Base-by-base conservation (phyloP, 2,888 invertebrate species). In the Helleia helle region DNA sequence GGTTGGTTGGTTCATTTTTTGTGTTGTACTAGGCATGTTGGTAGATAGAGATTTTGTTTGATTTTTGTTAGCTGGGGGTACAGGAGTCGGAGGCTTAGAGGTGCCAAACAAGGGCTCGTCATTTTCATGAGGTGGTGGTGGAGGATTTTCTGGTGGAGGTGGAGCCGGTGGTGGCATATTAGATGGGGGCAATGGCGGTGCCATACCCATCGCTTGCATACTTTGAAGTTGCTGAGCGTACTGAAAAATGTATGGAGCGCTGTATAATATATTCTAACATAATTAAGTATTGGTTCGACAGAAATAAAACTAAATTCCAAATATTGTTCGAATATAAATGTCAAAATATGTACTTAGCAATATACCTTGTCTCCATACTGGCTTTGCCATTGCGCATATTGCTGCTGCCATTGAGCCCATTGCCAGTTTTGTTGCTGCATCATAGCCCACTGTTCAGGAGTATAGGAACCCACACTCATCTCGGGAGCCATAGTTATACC, bases 391-490 rank as follows among this genome's bases (percentile, higher is more conserved):
- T 91, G 90, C 36, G 90, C 88, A 71, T 91, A 92, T 56, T 92
- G 92, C 51, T 90, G 90, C 56, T 92, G 91, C 92, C 92, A 92
- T 52, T 91, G 91, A 6, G 89, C 87, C 89, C 91, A 91, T 52
- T 92, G 88, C 88, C 90, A 91, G 58, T 89, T 90, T 63, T 91
- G 90, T 52, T 91, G 90, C 58, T 90, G 91, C 70, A 89, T 81
- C 51, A 87, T 77, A 29, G 89, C 81, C 91, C 91, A 91, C 66
- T 91, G 91, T 53, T 91, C 91, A 29, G 88, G 70, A 4, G 89
- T 87, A 50, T 88, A 90, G 12, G 84, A 56, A 11, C 63, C 65
- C 65, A 79, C 65, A 45, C 56, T 71, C 60, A 73, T 62, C 44
- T 77, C 34, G 5, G 34, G 4, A 18, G 64, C 47, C 59, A 71